Percentiles rank a stretch among this genome's conserved stretches.
These are phyloP conservation scores for Lepas anatifera DNA, from an alignment of 2,888 invertebrate species.

Conservation along the genomic window DNA sequence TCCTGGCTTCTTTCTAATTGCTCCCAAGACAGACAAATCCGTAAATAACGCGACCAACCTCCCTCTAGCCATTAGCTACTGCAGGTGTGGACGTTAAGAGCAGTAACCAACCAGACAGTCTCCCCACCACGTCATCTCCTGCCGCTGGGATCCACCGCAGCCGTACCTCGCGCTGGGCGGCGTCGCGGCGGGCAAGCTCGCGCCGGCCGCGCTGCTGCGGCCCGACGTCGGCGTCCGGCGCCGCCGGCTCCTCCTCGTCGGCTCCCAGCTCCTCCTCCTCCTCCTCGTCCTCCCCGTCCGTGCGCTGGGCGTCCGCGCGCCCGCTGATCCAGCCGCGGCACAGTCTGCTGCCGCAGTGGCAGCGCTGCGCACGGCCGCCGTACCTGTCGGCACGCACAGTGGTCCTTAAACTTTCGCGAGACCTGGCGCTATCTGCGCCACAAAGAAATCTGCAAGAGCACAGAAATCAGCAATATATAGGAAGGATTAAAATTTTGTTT, in stretches of 20 bases:
- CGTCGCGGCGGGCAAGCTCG: background rate
- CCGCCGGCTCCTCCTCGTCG: constrained; percentile 33
- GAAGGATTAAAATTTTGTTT: too few species aligned
- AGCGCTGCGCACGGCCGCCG: constrained; percentile 89
- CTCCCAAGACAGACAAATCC: too few species aligned
- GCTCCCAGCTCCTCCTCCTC: background rate
- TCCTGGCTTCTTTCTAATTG: too few species aligned
- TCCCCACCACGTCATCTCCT: background rate
- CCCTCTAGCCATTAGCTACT: too few species aligned
- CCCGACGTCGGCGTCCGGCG: constrained; percentile 28
- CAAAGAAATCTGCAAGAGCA: too few species aligned
- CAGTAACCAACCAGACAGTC: background rate
- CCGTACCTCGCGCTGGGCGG: background rate
- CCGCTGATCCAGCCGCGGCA: constrained; percentile 95
- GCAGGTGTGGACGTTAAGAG: background rate
- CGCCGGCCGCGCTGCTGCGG: background rate
- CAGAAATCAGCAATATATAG: too few species aligned
- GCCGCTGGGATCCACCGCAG: too few species aligned
- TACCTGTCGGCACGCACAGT: too few species aligned
- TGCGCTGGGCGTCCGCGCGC: constrained; percentile 45
- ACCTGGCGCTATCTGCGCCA: too few species aligned
- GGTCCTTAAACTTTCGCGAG: too few species aligned
- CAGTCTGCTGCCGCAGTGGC: constrained; percentile 76
- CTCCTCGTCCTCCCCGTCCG: constrained; percentile 42
- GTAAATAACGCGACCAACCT: too few species aligned